A percentile compares a stretch with the other conserved stretches of the same genome.
phyloP scores from a whole-genome alignment of 2,797 vertebrate species.

The Urosaurus nigricauda region DNA sequence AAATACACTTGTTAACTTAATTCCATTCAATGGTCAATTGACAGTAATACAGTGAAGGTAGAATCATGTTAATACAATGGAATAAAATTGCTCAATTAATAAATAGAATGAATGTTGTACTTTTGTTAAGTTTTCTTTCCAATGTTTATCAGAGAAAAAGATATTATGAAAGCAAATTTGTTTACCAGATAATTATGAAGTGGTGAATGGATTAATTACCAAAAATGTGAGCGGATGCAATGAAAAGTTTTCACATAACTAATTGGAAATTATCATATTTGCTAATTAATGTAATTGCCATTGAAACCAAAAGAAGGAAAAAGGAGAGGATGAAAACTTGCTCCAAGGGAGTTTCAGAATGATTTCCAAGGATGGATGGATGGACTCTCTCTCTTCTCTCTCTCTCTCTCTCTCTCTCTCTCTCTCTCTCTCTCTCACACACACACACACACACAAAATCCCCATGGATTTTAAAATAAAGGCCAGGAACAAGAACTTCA shows the following conservation, averaged over 20 bases:
- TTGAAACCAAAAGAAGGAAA: constrained; percentile 21
- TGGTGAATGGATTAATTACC: constrained; percentile 27
- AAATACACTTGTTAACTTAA: not conserved
- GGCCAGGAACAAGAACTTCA: not conserved
- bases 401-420: too few species aligned
- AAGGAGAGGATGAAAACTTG: constrained; percentile 20
- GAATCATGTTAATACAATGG: not conserved
- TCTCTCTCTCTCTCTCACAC: not conserved
- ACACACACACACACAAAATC: not conserved
- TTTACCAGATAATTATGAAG: constrained; percentile 16
- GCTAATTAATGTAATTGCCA: constrained; percentile 42
- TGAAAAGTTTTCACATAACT: constrained; percentile 39
- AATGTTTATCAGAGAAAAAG: not conserved
- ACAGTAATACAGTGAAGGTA: not conserved
- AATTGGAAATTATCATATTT: constrained; percentile 48
- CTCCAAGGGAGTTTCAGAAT: not conserved
- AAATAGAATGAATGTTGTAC: not conserved
- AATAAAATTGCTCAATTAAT: not conserved
- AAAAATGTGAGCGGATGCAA: constrained; percentile 21
- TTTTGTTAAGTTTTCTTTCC: constrained; percentile 16
- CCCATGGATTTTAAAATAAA: not conserved
- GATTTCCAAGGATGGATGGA: not conserved
- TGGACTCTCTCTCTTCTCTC: too few species aligned
- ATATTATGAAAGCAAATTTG: constrained; percentile 21
- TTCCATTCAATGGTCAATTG: not conserved